These are phyloP conservation scores for Drosophila dives DNA, from an alignment of 2,888 invertebrate species.

Conservation along the genomic window DNA sequence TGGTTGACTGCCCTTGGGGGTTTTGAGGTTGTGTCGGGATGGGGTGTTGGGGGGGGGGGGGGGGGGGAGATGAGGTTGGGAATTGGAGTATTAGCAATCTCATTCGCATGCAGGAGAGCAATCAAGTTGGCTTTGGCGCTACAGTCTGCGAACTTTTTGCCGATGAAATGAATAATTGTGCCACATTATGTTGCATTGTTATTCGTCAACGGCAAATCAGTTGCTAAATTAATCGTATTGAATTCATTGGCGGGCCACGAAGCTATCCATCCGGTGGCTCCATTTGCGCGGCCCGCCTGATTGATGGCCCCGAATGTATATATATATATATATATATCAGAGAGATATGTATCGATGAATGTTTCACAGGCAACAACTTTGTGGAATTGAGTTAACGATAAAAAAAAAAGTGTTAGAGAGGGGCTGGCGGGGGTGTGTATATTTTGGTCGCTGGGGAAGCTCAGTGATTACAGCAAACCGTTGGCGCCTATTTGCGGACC, in stretches of 20 bases:
- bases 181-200: slow-evolving; percentile 79
- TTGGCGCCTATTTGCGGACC: slow-evolving; percentile 58
- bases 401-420: not conserved
- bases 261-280: slow-evolving; percentile 43
- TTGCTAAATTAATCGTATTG: slow-evolving; percentile 77
- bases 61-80: not conserved
- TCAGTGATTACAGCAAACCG: slow-evolving; percentile 59
- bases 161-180: slow-evolving; percentile 74
- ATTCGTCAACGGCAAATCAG: slow-evolving; percentile 78
- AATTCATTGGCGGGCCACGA: slow-evolving; percentile 66
- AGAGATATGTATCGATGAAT: slow-evolving; percentile 41
- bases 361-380: slow-evolving; percentile 34
- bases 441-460: slow-evolving; percentile 31
- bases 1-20: not conserved
- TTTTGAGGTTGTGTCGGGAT: not conserved
- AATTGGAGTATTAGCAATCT: slow-evolving; percentile 5
- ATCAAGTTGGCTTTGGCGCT: slow-evolving; percentile 23
- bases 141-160: slow-evolving; percentile 25
- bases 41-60: not conserved
- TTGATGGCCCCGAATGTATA: slow-evolving; percentile 59
- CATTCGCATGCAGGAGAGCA: slow-evolving; percentile 27
- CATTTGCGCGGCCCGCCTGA: slow-evolving; percentile 50
- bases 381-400: slow-evolving; percentile 2
- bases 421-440: not conserved
- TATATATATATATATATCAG: slow-evolving; percentile 10